A percentile compares a stretch with the other conserved stretches of the same genome.
Evolutionary conservation across 2,113 vertebrate genomes (phyloP).

Genomic region (Xiphias gladius): DNA sequence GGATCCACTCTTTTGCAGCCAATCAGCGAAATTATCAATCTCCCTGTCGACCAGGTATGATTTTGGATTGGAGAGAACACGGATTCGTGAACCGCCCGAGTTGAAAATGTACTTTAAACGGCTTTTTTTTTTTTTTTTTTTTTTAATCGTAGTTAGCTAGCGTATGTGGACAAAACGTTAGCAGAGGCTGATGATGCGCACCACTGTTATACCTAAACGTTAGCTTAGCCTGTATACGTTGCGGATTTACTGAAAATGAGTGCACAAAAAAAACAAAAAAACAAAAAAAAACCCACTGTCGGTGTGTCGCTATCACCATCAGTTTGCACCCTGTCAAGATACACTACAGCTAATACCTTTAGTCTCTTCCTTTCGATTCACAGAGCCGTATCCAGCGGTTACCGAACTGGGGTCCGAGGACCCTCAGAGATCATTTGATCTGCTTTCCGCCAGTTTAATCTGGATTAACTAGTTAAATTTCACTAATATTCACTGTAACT

Average conservation of each 20-base stretch:
- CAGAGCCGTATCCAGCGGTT: constrained; percentile 29
- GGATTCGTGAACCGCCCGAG: not conserved
- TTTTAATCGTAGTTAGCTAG: constrained; percentile 10
- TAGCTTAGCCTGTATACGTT: constrained; percentile 31
- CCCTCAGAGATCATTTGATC: constrained; percentile 8
- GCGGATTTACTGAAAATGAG: constrained; percentile 26
- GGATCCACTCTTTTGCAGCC: constrained; percentile 94
- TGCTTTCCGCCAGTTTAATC: constrained; percentile 6
- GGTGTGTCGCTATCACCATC: constrained; percentile 33
- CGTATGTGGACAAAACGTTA: not conserved
- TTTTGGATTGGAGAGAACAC: not conserved
- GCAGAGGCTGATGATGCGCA: constrained; percentile 40
- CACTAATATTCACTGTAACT: constrained; percentile 23
- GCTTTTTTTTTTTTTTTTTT: too few species aligned
- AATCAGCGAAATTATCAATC: constrained; percentile 92
- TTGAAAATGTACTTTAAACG: not conserved
- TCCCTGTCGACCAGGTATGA: constrained; percentile 95
- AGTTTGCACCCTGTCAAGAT: constrained; percentile 17
- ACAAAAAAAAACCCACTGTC: not conserved
- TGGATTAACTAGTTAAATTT: constrained; percentile 37
- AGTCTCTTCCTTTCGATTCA: constrained; percentile 37
- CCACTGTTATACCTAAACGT: not conserved
- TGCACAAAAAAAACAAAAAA: not conserved
- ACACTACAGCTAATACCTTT: constrained; percentile 38
- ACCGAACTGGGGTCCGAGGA: constrained; percentile 10